Base-by-base conservation (phyloP, 30 jellyfish, hydroid and myxozoan species). In the Cassiopea andromeda region DNA sequence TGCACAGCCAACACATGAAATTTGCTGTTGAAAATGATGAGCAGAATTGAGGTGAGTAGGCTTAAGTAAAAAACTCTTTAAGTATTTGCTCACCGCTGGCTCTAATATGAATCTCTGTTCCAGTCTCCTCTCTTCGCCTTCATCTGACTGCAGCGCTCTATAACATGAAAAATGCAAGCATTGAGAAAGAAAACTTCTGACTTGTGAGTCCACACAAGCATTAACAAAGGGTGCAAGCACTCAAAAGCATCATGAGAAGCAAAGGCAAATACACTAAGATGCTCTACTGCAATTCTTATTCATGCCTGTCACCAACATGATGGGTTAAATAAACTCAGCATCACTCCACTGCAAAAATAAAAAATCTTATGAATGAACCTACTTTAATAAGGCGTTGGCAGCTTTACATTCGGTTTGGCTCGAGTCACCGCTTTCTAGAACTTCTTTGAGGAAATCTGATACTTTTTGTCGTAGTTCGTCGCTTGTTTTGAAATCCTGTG, bases 381-480 rank as follows among this genome's bases (percentile, higher is more conserved):
- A 80, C 96, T 72, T 89, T 44, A 89, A 85, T 16, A 89, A 18
- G 15, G 91, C 91, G 38, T 60, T 73, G 38, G 90, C 89, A 54
- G 96, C 91, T 64, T 89, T 89, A 64, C 84, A 82, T 60, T 89
- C 96, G 7, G 96, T 83, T 60, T 80, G 81, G 77, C 91, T 60
- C 1, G 96, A 89, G 60, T 70, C 91, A 4, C 71, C 96, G 58
- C 64, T 68, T 18, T 72, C 89, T 2, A 80, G 44, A n/a, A 89
- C 91, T 46, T 80, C 91, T 44, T 80, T 89, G 44, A 89, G 85
- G 69, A 89, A 89, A 19, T 54, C 91, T 2, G 57, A 60, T 7
- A 80, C 81, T 81, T 89, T 89, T 84, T 57, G 58, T 45, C 96
- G 82, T 15, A 89, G 84, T 50, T 89, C 96, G 0, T 80, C 91